These are phyloP conservation scores for Eupeodes latifasciatus DNA, from an alignment of 2,888 invertebrate genomes.

Conservation along the genomic window DNA sequence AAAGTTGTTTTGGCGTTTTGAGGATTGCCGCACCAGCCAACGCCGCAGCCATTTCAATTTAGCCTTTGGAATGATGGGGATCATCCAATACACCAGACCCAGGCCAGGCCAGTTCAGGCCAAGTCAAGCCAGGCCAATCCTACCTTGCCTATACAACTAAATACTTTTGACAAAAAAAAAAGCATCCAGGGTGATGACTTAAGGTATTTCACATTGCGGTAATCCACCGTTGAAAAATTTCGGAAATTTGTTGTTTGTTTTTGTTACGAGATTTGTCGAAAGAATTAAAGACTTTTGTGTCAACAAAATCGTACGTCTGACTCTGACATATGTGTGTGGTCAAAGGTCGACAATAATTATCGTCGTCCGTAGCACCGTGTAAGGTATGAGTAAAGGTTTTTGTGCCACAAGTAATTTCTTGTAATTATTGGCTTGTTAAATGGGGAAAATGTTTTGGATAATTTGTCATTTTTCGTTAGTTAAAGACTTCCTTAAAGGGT, in stretches of 20 bases:
- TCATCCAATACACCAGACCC: conserved; percentile 28
- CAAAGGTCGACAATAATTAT: conserved; percentile 69
- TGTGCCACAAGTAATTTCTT: background rate
- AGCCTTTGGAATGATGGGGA: conserved; percentile 44
- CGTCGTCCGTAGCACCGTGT: conserved; percentile 6
- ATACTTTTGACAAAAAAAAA: conserved; percentile 11
- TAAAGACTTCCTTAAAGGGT: too few species aligned
- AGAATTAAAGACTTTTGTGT: conserved; percentile 24
- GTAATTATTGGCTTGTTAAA: too few species aligned
- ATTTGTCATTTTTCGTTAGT: too few species aligned
- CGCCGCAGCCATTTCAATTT: conserved; percentile 11
- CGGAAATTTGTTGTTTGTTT: conserved; percentile 64
- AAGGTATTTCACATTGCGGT: conserved; percentile 66
- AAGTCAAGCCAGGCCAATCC: conserved; percentile 46
- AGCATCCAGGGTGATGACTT: conserved; percentile 49
- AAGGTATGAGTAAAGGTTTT: conserved; percentile 14
- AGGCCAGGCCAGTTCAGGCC: conserved; percentile 38
- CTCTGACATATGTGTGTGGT: background rate
- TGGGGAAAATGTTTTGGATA: too few species aligned
- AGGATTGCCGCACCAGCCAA: conserved; percentile 45
- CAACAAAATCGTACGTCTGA: background rate
- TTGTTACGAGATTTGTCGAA: conserved; percentile 40
- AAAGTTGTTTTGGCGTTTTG: conserved; percentile 43
- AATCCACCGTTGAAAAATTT: conserved; percentile 60
- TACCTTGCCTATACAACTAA: background rate